phyloP scores from a whole-genome alignment of 2,888 invertebrate genomes.

The Hirtodrosophila duncani region DNA sequence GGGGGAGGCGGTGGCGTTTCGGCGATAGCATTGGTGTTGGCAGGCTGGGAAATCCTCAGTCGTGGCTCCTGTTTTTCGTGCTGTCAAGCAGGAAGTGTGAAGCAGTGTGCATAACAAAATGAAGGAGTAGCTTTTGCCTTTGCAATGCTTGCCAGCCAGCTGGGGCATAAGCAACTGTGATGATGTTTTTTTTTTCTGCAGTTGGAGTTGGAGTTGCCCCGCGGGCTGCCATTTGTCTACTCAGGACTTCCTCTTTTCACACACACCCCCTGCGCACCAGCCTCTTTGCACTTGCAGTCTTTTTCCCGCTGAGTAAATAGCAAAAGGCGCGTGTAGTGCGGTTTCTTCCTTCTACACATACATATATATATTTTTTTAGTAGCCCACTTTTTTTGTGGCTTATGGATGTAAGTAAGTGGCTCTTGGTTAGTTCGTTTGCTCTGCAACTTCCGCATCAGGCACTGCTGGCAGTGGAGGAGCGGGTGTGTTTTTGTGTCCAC shows the following conservation, averaged over 20 bases:
- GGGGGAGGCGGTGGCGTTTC: neutral
- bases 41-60: neutral
- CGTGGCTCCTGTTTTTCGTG: no score
- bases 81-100: constrained; percentile 68
- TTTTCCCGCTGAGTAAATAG: constrained; percentile 67
- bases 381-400: constrained; percentile 37
- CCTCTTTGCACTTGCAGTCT: constrained; percentile 8
- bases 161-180: constrained; percentile 32
- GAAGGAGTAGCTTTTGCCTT: constrained; percentile 16
- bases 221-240: constrained; percentile 58
- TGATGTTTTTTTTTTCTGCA: constrained; percentile 30
- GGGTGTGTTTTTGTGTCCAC: constrained; percentile 48
- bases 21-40: neutral
- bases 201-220: constrained; percentile 38
- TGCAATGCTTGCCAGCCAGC: neutral
- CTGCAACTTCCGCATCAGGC: constrained; percentile 36
- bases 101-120: constrained; percentile 45
- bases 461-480: constrained; percentile 11
- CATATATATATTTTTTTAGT: no score
- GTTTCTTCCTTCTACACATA: constrained; percentile 1
- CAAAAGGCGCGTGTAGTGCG: constrained; percentile 68
- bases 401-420: constrained; percentile 71
- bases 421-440: constrained; percentile 68
- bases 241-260: neutral
- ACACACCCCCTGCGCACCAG: constrained; percentile 1